Conservation (phyloP, 2,888 invertebrate species). For the Pilophorus perplexus region DNA sequence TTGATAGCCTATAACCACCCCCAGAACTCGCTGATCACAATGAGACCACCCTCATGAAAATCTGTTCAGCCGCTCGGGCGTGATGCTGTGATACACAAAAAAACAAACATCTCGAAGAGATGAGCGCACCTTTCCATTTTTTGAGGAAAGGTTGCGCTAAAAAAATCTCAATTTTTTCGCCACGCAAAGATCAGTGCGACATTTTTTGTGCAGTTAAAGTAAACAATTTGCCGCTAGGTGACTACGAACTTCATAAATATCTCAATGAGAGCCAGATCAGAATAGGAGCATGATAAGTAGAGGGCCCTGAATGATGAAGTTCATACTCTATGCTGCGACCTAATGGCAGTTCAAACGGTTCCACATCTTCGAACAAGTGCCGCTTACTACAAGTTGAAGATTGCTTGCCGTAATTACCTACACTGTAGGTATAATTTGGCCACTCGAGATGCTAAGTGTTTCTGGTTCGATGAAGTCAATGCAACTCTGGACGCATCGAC, state of each 20-base stretch:
- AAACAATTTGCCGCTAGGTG: slow-evolving; percentile 7
- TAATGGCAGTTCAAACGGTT: slow-evolving; percentile 25
- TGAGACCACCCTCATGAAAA: no score
- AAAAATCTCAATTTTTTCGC: background rate
- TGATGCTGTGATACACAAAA: no score
- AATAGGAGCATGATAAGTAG: background rate
- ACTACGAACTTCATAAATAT: slow-evolving; percentile 20
- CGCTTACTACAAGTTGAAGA: slow-evolving; percentile 17
- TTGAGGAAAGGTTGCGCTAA: no score
- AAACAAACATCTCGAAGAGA: no score
- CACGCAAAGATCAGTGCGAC: slow-evolving; percentile 30
- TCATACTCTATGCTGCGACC: slow-evolving; percentile 1
- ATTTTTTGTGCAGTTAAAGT: slow-evolving; percentile 26
- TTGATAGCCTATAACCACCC: no score
- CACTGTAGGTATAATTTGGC: slow-evolving; percentile 16
- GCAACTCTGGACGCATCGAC: slow-evolving; percentile 14
- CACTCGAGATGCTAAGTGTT: slow-evolving; percentile 17
- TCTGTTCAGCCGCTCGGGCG: no score
- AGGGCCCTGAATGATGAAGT: slow-evolving; percentile 11
- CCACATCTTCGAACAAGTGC: slow-evolving; percentile 11
- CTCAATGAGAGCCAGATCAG: slow-evolving; percentile 9
- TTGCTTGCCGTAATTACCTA: slow-evolving; percentile 1
- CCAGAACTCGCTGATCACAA: no score
- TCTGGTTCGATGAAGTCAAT: slow-evolving; percentile 20
- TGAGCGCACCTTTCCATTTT: no score